These are phyloP conservation scores for Camarhynchus parvulus DNA, from an alignment of 2,113 vertebrate species.

Conservation along the genomic window DNA sequence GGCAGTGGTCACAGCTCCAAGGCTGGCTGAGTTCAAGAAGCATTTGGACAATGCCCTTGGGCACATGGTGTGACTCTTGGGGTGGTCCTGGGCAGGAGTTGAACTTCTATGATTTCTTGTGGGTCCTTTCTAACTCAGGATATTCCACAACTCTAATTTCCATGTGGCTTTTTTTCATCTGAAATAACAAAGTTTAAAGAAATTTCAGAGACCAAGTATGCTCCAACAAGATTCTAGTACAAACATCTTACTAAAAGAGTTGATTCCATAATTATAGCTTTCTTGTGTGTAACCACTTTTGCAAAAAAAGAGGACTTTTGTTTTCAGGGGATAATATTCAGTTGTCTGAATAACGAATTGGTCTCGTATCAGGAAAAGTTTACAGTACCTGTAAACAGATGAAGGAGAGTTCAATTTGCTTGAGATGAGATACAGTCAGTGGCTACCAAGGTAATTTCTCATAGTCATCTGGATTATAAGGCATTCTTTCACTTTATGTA, in stretches of 20 bases:
- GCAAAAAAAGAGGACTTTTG: not conserved
- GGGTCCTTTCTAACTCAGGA: not conserved
- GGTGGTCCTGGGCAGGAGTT: not conserved
- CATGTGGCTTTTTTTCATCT: not conserved
- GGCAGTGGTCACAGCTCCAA: rapidly evolving
- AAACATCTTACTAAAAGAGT: not conserved
- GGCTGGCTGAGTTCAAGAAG: not conserved
- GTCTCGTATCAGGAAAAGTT: not conserved
- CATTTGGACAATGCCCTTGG: rapidly evolving
- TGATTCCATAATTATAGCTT: not conserved
- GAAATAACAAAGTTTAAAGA: not conserved
- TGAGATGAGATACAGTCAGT: not conserved
- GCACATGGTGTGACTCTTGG: not conserved
- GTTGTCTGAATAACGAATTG: not conserved
- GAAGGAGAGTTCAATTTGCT: not conserved
- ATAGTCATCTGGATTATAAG: not conserved
- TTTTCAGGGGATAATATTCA: not conserved
- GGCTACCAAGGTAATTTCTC: not conserved
- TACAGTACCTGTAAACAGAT: not conserved
- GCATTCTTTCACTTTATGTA: not conserved
- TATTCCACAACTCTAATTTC: not conserved
- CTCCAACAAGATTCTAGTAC: not conserved
- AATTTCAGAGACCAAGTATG: not conserved
- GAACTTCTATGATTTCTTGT: not conserved
- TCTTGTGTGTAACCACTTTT: not conserved